Base-by-base conservation (phyloP, 2,797 vertebrate species). In the Echiichthys vipera region DNA sequence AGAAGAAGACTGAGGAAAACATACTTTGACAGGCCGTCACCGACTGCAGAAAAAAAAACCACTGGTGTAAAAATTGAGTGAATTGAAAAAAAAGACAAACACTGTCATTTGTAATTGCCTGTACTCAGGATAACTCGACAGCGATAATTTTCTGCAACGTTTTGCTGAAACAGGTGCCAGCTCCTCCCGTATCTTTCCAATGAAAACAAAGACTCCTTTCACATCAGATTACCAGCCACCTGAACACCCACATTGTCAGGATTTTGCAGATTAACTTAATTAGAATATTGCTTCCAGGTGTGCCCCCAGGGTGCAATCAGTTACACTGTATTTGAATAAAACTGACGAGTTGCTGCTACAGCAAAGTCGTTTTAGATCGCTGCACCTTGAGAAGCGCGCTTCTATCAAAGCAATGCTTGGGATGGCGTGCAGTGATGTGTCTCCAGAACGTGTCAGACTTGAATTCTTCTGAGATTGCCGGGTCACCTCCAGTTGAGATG, bases 271-370 rank as follows among this genome's bases (percentile, higher is more conserved):
- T 93, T 92, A 91, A 90, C 88, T 89, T 87, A 85, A 91, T 93
- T 90, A 87, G 84, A 92, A 92, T 91, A 89, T 92, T 84, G 90
- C 86, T 89, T 90, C 88, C 94, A 94, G 93, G 93, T 94, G 91
- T 83, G 81, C 84, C 83, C 84, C 78, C 74, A 15, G 89, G 85
- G 76, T 71, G 85, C 83, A 89, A 88, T 93, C 93, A 90, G 85
- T 85, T 84, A 74, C 84, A 78, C 78, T 86, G 79, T 83, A 85
- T 91, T 91, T 92, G 83, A 92, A 90, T 88, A 72, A 90, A 89
- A 90, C 77, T 72, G 88, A 85, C 83, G 71, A 77, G 71, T 77
- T 69, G 77, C 81, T 64, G 80, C 86, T 42, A 45, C 79, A 40
- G 81, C 54, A 56, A 71, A 81, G 84, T 82, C 83, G 39, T 55